These are phyloP conservation scores for Mystacornis crossleyi DNA, from an alignment of 2,113 vertebrate species.

Conservation along the genomic window DNA sequence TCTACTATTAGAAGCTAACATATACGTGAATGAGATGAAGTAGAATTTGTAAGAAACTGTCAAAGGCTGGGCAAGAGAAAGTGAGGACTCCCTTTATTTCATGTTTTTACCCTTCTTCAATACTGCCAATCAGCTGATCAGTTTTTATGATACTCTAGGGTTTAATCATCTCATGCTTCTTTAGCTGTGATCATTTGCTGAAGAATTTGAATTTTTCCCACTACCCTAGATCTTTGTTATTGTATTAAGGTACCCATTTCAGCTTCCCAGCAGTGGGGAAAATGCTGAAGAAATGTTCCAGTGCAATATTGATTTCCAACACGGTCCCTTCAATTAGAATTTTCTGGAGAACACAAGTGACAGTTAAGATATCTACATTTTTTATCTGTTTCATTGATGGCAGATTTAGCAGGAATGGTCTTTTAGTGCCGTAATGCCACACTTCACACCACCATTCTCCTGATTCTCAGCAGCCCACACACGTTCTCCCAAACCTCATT, in stretches of 20 bases:
- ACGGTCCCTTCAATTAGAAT: neutral
- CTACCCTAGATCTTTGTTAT: neutral
- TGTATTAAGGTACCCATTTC: neutral
- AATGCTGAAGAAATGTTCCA: neutral
- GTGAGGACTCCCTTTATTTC: neutral
- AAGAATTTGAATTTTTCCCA: neutral
- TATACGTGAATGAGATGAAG: neutral
- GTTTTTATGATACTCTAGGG: neutral
- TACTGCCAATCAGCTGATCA: neutral
- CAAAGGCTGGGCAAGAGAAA: neutral
- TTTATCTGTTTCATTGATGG: neutral
- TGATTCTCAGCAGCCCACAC: neutral
- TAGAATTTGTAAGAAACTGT: neutral
- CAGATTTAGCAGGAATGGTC: neutral
- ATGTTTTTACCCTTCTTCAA: neutral
- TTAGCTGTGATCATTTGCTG: neutral
- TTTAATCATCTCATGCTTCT: neutral
- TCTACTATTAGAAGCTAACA: neutral
- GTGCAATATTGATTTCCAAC: neutral
- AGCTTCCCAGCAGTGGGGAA: neutral
- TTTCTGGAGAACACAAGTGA: neutral
- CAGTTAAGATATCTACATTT: neutral
- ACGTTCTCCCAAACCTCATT: neutral
- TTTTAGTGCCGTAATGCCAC: neutral
- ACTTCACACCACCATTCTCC: neutral